A percentile compares a stretch with the other conserved stretches of the same genome.
phyloP scores from a whole-genome alignment of 1,140 invertebrate species.

The Telenomus remus region DNA sequence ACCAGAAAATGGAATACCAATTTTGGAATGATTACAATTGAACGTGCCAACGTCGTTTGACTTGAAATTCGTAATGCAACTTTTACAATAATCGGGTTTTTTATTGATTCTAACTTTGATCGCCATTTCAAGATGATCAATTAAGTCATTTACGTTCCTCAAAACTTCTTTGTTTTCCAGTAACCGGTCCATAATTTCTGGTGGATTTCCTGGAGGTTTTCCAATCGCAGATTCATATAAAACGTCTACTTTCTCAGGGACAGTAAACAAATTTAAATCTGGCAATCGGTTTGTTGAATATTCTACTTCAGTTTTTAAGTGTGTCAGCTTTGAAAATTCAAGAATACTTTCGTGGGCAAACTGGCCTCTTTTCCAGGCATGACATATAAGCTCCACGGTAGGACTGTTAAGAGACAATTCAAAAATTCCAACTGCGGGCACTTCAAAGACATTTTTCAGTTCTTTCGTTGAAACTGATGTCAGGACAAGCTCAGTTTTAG shows the following conservation, averaged over 20 bases:
- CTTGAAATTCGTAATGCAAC: conserved; percentile 75
- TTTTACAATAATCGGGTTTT: conserved; percentile 81
- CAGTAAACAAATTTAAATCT: conserved; percentile 34
- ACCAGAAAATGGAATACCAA: conserved; percentile 95
- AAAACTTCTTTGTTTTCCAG: conserved; percentile 71
- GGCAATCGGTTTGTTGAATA: conserved; percentile 23
- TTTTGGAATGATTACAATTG: conserved; percentile 81
- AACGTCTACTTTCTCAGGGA: conserved; percentile 64
- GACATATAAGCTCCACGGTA: conserved; percentile 68
- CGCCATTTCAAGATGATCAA: conserved; percentile 78
- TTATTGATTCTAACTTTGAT: conserved; percentile 79
- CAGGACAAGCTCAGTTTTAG: conserved; percentile 72
- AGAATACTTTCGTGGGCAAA: conserved; percentile 62
- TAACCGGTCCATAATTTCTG: conserved; percentile 72
- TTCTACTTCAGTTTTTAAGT: conserved; percentile 62
- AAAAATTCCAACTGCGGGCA: conserved; percentile 85
- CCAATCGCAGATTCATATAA: conserved; percentile 71
- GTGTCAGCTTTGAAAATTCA: conserved; percentile 66
- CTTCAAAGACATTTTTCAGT: conserved; percentile 78
- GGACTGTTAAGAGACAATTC: conserved; percentile 76
- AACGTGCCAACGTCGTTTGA: conserved; percentile 41
- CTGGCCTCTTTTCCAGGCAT: conserved; percentile 68
- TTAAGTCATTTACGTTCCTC: conserved; percentile 74
- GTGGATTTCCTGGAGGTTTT: conserved; percentile 67
- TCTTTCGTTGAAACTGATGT: conserved; percentile 79